These are phyloP conservation scores for Zaprionus gabonicus DNA, from an alignment of 1,140 invertebrate species.

Conservation along the genomic window DNA sequence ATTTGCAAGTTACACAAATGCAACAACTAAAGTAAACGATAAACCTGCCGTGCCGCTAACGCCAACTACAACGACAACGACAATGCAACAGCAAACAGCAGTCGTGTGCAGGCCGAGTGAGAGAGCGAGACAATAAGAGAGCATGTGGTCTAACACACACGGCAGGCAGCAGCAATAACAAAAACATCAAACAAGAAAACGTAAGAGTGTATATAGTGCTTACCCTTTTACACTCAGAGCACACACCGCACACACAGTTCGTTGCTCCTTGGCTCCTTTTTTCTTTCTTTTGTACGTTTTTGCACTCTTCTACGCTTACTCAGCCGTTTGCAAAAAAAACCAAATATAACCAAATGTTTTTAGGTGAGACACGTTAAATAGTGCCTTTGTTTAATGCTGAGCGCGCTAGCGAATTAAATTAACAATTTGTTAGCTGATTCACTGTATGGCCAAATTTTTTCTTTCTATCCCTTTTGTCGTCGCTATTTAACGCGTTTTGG, in stretches of 20 bases:
- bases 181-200: constrained; percentile 44
- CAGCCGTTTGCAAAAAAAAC: constrained; percentile 69
- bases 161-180: constrained; percentile 45
- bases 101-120: constrained; percentile 14
- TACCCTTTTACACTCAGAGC: constrained; percentile 73
- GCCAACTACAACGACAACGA: constrained; percentile 21
- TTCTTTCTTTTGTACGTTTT: constrained; percentile 59
- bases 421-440: constrained; percentile 43
- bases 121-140: constrained; percentile 61
- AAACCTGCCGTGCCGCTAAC: constrained; percentile 54
- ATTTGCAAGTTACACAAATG: constrained; percentile 18
- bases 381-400: constrained; percentile 35
- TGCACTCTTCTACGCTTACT: constrained; percentile 73
- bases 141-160: constrained; percentile 30
- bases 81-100: constrained; percentile 56
- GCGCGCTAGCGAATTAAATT: constrained; percentile 32
- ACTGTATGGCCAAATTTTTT: constrained; percentile 27
- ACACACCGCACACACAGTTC: constrained; percentile 73
- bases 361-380: constrained; percentile 47
- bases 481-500: constrained; percentile 50
- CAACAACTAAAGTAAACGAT: constrained; percentile 47
- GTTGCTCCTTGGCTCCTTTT: constrained; percentile 79
- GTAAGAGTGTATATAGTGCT: constrained; percentile 62
- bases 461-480: constrained; percentile 41
- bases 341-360: constrained; percentile 52